phyloP scores from a whole-genome alignment of 2,797 vertebrate species.

The Chloroceryle inda region DNA sequence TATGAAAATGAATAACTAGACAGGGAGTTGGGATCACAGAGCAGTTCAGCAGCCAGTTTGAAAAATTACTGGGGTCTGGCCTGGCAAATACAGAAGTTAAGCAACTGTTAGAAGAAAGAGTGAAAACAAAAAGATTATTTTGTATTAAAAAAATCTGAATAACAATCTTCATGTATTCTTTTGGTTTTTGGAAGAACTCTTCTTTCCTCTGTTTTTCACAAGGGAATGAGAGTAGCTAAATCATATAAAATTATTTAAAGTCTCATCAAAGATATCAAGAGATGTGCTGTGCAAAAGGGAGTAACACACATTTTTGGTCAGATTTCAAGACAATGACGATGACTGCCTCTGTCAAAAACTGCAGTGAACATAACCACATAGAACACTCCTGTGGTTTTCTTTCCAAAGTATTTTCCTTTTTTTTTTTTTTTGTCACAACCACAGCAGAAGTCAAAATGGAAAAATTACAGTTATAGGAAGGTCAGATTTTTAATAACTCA shows the following conservation, averaged over 20 bases:
- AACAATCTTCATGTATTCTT: background rate
- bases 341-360: background rate
- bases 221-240: background rate
- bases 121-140: background rate
- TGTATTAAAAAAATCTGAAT: background rate
- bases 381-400: background rate
- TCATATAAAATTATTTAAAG: background rate
- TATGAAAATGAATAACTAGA: background rate
- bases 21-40: background rate
- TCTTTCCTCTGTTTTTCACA: background rate
- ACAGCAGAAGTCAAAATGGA: background rate
- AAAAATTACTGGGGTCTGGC: background rate
- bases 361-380: background rate
- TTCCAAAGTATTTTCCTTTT: background rate
- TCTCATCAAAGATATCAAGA: background rate
- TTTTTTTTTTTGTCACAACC: background rate
- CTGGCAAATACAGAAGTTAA: background rate
- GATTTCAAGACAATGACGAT: background rate
- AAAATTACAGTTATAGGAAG: background rate
- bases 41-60: background rate
- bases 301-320: background rate
- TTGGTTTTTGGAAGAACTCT: background rate
- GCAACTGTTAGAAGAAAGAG: background rate
- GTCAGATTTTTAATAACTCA: background rate
- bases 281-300: background rate